Base-by-base conservation (phyloP, 2,888 invertebrate species). In the Hydrotaea cyrtoneurina region DNA sequence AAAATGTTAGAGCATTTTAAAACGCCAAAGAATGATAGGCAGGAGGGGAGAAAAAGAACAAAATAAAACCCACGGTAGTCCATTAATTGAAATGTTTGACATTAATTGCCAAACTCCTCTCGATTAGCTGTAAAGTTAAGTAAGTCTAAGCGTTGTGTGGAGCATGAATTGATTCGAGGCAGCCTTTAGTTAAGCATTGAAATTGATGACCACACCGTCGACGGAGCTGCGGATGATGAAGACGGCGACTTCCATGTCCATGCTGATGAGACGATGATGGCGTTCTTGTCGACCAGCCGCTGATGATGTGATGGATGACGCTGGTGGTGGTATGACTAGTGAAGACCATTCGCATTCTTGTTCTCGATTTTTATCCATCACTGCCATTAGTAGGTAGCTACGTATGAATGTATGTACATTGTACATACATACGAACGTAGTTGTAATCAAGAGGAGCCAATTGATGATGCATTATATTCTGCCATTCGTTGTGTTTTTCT, bases 11-110 rank as follows among this genome's bases (percentile, higher is more conserved):
- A n/a, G n/a, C n/a, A n/a, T 59, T 15, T 23, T 23, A 4, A 59
- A 11, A 59, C 26, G 15, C 7, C 23, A 23, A 1, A 23, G 13
- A 26, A 26, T 59, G 26, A 59, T 59, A 15, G 59, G 26, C 59
- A 59, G 23, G 1, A 26, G 8, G 15, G 4, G 23, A 59, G 15
- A 8, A 23, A 59, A 59, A 59, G 2, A 2, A 23, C 15, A 11
- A 15, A 21, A 11, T 7, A 13, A 26, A 59, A 59, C 23, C 59
- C 72, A 81, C 75, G 72, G 81, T 76, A 83, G 83, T 85, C 66
- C 75, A 84, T 86, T 86, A 86, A 80, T 82, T 82, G 76, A 86
- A 84, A 86, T 79, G 84, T 82, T 76, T 86, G 84, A 86, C 86
- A 84, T 86, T 84, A 86, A 86, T 84, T 79, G 84, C 83, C 82